Conservation (phyloP, 2,888 invertebrate genomes). For the Crossocerus cetratus region DNA sequence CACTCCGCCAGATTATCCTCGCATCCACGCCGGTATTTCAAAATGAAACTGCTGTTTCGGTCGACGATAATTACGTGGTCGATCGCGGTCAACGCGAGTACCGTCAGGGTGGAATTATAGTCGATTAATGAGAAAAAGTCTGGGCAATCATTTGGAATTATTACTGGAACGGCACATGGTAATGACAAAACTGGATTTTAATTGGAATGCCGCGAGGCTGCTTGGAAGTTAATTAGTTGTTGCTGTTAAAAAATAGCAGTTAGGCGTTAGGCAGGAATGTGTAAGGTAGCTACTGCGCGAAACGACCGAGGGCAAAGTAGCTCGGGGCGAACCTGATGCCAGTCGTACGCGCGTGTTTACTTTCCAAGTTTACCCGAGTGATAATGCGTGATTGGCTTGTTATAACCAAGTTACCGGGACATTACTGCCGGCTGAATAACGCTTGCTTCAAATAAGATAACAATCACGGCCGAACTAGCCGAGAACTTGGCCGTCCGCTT, state of each 20-base stretch:
- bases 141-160: no score
- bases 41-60: no score
- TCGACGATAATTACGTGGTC: no score
- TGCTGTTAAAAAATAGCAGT: slow-evolving; percentile 9
- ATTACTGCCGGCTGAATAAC: slow-evolving; percentile 32
- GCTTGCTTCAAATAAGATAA: slow-evolving; percentile 33
- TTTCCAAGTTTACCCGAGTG: slow-evolving; percentile 37
- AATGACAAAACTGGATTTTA: background rate
- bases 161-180: no score
- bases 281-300: slow-evolving; percentile 19
- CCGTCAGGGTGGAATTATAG: no score
- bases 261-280: slow-evolving; percentile 29
- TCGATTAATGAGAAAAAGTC: no score
- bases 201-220: slow-evolving; percentile 44
- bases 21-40: no score
- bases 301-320: background rate
- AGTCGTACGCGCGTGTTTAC: slow-evolving; percentile 31
- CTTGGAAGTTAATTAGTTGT: no score
- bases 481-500: slow-evolving; percentile 14
- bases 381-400: slow-evolving; percentile 45
- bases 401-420: slow-evolving; percentile 31
- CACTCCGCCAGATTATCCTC: no score
- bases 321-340: slow-evolving; percentile 19
- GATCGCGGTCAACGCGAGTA: no score
- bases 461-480: slow-evolving; percentile 1